A percentile compares a stretch with the other conserved stretches of the same genome.
Evolutionary conservation across 2,888 invertebrate genomes (phyloP).

Genomic region (Athrips mouffetella): DNA sequence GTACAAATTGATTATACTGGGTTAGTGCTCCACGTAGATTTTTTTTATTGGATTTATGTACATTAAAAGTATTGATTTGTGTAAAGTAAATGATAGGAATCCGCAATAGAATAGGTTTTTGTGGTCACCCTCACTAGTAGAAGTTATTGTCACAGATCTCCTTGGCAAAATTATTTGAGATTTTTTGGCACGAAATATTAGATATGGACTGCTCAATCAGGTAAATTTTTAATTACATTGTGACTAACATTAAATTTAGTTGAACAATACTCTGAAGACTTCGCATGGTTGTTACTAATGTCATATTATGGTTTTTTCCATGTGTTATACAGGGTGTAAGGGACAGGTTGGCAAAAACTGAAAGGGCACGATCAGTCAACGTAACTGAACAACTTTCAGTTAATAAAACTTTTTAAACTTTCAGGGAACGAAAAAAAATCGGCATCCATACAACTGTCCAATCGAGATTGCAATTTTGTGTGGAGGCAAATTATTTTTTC

Average conservation of each 20-base stretch:
- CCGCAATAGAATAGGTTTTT: not conserved
- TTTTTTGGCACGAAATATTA: not conserved
- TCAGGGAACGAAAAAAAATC: no score
- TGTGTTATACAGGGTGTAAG: not conserved
- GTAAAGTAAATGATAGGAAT: constrained; percentile 2
- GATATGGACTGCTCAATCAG: constrained; percentile 2
- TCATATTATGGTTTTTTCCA: not conserved
- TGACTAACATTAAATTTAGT: not conserved
- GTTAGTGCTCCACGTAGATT: not conserved
- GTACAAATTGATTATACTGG: not conserved
- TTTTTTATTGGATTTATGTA: not conserved
- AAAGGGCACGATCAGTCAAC: no score
- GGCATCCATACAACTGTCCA: no score
- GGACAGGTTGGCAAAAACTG: no score
- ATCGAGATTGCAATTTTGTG: no score
- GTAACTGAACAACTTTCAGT: no score
- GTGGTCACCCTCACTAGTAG: not conserved
- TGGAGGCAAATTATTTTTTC: no score
- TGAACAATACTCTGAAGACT: not conserved
- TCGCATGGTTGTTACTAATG: not conserved
- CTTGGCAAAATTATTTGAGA: not conserved
- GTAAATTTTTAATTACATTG: not conserved
- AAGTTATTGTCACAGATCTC: constrained; percentile 1
- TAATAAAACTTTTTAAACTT: no score
- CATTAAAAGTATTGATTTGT: not conserved